Evolutionary conservation across 2,797 vertebrate species (phyloP).

Genomic region (Channallabes apus): DNA sequence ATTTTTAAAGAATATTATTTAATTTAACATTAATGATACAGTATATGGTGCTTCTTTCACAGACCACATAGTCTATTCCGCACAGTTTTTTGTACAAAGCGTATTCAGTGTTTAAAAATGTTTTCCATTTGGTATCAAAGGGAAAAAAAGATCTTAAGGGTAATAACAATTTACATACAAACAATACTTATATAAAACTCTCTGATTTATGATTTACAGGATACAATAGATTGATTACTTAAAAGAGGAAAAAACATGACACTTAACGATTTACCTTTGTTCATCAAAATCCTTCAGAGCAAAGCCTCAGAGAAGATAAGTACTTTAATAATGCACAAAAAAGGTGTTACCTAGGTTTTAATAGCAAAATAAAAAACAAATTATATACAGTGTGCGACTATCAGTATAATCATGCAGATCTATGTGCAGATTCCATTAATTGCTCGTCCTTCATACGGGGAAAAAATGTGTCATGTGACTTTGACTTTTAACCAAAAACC

Average conservation of each 20-base stretch:
- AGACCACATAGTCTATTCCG: slow-evolving; percentile 14
- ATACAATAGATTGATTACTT: slow-evolving; percentile 40
- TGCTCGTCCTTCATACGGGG: neutral
- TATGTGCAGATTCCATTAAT: slow-evolving; percentile 29
- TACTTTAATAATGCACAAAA: slow-evolving; percentile 34
- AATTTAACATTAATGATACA: slow-evolving; percentile 42
- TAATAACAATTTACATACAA: slow-evolving; percentile 26
- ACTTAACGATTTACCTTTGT: slow-evolving; percentile 19
- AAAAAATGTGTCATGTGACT: neutral
- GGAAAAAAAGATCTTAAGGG: slow-evolving; percentile 9
- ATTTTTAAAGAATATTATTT: slow-evolving; percentile 37
- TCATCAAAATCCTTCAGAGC: slow-evolving; percentile 16
- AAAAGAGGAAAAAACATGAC: neutral
- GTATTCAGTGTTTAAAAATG: slow-evolving; percentile 31
- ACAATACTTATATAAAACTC: slow-evolving; percentile 21
- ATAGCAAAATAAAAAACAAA: slow-evolving; percentile 22
- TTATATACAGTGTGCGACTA: slow-evolving; percentile 49
- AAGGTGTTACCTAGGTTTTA: slow-evolving; percentile 7
- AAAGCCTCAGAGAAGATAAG: slow-evolving; percentile 30
- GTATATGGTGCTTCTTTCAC: slow-evolving; percentile 47
- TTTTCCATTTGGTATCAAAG: neutral
- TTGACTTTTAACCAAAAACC: neutral
- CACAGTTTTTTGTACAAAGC: slow-evolving; percentile 27
- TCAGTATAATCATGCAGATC: slow-evolving; percentile 30
- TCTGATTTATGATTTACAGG: slow-evolving; percentile 36